phyloP scores from a whole-genome alignment of 2,113 vertebrate genomes.

The Galemys pyrenaicus region DNA sequence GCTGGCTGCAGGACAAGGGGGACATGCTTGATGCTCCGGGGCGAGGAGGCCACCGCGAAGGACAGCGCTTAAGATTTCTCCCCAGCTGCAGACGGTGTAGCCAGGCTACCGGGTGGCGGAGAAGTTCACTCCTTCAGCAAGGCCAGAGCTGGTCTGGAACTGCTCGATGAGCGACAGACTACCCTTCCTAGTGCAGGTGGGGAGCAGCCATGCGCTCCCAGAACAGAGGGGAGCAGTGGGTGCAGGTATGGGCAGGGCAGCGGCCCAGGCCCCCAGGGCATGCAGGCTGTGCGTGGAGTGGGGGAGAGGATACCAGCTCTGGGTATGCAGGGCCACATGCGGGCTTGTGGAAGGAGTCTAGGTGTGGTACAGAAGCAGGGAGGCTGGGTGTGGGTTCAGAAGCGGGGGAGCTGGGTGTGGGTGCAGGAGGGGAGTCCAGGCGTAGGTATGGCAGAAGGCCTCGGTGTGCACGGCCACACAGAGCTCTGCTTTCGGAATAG shows the following conservation, averaged over 20 bases:
- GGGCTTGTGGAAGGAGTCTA: background rate
- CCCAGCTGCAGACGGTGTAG: background rate
- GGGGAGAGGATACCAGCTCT: background rate
- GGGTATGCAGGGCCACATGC: no score
- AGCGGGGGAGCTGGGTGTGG: no score
- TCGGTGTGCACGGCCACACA: background rate
- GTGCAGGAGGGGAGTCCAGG: no score
- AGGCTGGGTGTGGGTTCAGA: no score
- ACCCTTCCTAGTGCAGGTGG: background rate
- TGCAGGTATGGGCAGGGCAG: background rate
- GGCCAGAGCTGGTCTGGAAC: background rate
- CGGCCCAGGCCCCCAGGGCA: background rate
- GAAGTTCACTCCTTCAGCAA: background rate
- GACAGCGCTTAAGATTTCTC: background rate
- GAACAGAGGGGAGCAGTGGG: accelerated
- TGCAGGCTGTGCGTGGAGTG: accelerated
- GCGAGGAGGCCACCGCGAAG: background rate
- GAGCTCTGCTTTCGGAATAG: background rate
- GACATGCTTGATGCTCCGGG: background rate
- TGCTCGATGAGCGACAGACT: background rate
- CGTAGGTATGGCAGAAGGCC: background rate
- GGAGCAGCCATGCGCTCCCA: background rate
- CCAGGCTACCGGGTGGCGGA: background rate
- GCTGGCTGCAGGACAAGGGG: background rate
- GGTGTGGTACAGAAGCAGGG: no score